These are phyloP conservation scores for Oreochromis tanganicae DNA, from an alignment of 2,113 vertebrate genomes.

Conservation along the genomic window DNA sequence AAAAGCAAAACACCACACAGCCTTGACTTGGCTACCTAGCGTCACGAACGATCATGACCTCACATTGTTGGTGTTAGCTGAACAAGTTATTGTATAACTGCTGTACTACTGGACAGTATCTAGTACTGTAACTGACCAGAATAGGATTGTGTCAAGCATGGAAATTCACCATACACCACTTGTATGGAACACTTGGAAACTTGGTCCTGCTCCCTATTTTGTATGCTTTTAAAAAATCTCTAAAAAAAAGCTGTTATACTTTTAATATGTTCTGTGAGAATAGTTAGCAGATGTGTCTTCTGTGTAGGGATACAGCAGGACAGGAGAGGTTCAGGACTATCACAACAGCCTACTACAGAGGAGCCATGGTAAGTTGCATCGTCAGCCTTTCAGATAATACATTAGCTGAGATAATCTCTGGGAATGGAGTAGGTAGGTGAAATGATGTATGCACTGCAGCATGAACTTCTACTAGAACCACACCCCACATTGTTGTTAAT, in stretches of 20 bases:
- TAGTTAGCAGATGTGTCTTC: neutral
- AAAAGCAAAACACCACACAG: neutral
- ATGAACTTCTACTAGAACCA: neutral
- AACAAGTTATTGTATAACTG: neutral
- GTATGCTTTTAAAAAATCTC: neutral
- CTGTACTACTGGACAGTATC: neutral
- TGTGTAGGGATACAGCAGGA: constrained; percentile 88
- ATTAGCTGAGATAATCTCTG: neutral
- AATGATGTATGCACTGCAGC: neutral
- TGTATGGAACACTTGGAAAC: neutral
- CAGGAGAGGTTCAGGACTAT: constrained; percentile 95
- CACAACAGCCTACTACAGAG: constrained; percentile 94
- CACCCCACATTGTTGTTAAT: constrained; percentile 3
- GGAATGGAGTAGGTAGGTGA: neutral
- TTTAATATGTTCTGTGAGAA: neutral
- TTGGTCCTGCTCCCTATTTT: neutral
- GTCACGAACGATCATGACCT: neutral
- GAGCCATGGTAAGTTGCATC: constrained; percentile 83
- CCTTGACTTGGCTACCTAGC: neutral
- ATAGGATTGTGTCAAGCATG: accelerated
- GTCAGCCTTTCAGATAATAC: neutral
- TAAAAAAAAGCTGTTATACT: neutral
- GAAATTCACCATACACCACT: neutral
- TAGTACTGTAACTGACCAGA: neutral
- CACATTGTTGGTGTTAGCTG: neutral